Evolutionary conservation across 2,888 invertebrate genomes (phyloP), one percentile per base, ranked within the genome.

Genomic region (Spodoptera picta): DNA sequence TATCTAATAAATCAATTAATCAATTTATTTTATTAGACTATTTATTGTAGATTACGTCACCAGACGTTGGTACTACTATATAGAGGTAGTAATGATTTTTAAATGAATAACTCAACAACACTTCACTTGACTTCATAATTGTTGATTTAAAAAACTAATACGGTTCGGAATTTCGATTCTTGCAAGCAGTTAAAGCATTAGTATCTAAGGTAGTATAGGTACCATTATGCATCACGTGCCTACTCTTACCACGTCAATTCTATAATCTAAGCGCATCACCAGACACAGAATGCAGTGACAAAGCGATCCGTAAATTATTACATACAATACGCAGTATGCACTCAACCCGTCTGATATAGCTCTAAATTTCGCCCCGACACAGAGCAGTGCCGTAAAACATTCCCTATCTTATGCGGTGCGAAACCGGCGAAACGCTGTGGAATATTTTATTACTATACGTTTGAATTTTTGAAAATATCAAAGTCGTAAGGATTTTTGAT

Each of bases 241-340:
- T 19, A 36, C 9, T 1, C 6, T 36, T 14, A 65, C 1, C 24
- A 44, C 31, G 27, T 59, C 68, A 50, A 24, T 61, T 41, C 23
- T 46, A 19, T 1, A 55, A 4, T 43, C 49, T 19, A 50, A 49
- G 51, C 36, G 36, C 50, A 59, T 62, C 58, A 62, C 43, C 48
- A 65, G 47, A 49, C 58, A 23, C 50, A 12, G 47, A 12, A 49
- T 47, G 54, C 57, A 52, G 60, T 54, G 59, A 67, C 55, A 75
- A 67, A 70, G 64, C 72, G 43, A 64, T 63, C 53, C 48, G 63
- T 78, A 67, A 75, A 78, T 78, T 78, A 75, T 71, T 51, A 64
- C 65, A 47, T 51, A 77, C 57, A 67, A 75, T 65, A 71, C 50
- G 46, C 56, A 55, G 49, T 53, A 60, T 74, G 69, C 65, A 74